These are phyloP conservation scores for Ceratotherium simum DNA, from an alignment of 2,113 vertebrate species.

Conservation along the genomic window DNA sequence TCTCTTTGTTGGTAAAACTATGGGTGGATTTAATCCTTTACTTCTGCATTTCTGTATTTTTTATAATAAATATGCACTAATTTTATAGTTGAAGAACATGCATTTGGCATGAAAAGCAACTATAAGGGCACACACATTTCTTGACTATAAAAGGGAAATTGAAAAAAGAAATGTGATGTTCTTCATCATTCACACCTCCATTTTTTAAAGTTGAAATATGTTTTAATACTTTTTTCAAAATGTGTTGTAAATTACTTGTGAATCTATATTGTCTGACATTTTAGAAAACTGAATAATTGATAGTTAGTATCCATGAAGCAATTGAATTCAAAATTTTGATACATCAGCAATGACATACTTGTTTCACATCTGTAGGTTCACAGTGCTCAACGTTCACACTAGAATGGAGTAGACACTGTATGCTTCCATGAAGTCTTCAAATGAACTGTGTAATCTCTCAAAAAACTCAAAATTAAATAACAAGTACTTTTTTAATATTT, in stretches of 20 bases:
- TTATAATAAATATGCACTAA: neutral
- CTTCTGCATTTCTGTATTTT: neutral
- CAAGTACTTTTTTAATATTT: neutral
- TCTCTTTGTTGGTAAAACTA: neutral
- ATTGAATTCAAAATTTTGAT: neutral
- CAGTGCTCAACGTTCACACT: neutral
- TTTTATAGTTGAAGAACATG: neutral
- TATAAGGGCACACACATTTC: neutral
- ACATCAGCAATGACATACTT: neutral
- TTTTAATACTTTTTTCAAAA: neutral
- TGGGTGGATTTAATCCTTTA: neutral
- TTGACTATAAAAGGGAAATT: neutral
- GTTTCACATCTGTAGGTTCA: neutral
- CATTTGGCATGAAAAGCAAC: neutral
- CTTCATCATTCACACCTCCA: neutral
- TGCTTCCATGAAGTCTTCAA: neutral
- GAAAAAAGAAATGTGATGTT: neutral
- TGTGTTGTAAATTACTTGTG: neutral
- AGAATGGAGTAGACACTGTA: neutral
- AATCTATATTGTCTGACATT: neutral
- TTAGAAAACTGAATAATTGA: neutral
- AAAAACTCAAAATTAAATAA: neutral
- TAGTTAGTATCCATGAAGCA: neutral
- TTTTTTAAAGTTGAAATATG: neutral
- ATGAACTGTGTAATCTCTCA: neutral